Evolutionary conservation across 2,797 vertebrate species (phyloP), one percentile per base, ranked within the genome.

Genomic region (Cirrhinus molitorella): DNA sequence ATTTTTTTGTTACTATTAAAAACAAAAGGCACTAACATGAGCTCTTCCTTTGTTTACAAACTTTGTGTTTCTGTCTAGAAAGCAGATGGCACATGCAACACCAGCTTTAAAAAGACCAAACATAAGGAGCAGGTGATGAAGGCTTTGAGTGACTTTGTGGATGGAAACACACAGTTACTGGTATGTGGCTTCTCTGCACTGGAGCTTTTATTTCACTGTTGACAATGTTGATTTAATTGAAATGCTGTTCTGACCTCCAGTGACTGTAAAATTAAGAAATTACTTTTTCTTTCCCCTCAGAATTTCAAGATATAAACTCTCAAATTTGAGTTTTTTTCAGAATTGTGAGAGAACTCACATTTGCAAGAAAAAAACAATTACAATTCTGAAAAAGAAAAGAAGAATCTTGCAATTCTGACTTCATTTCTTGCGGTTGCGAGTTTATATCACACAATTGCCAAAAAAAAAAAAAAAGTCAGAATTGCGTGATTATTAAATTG

Each of bases 91-190:
- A 94, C 94, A 0, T 95, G 95, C 81, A 96, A 93, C 92, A 96
- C 94, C 80, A 94, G 93, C 92, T 96, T 96, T 79, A 96, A 96
- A 90, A 96, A 94, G 90, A 96, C 95, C 3, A 95, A 94, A 82
- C 87, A 92, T 55, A 90, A 86, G 80, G 93, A 95, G 88, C 94
- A 96, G 88, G 95, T 96, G 89, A 95, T 93, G 92, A 88, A 93
- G 85, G 93, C 94, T 43, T 85, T 96, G 85, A 79, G 91, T 37
- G 94, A 95, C 88, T 96, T 96, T 92, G 94, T 95, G 45, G 89
- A 91, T 28, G 93, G 94, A 67, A 93, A 95, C 90, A 87, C 86
- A 81, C 90, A 93, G 81, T 92, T 94, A 79, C 86, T 96, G 95
- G 95, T 96, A 89, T 0, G 91, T 86, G 88, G 83, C 43, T 61